Evolutionary conservation across 2,113 vertebrate species (phyloP), one percentile per base, ranked within the genome.

Genomic region (Heloderma charlesbogerti): DNA sequence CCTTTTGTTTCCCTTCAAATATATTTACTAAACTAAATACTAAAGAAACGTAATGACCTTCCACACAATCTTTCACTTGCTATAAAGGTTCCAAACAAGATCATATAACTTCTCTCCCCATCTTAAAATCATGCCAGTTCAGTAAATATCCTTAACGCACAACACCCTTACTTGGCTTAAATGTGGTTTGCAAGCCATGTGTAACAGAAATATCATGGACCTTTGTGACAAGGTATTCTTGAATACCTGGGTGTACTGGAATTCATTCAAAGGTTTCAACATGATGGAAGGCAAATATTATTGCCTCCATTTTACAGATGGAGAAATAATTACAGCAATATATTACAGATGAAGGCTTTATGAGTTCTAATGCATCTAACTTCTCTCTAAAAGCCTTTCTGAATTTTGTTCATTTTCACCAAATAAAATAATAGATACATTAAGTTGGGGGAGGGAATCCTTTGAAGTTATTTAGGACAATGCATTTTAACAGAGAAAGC

Each of bases 401-500:
- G 69, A 75, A 74, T 74, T 74, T 86, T 87, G 45, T 87, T 57
- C 48, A 74, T 87, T 72, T 8, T 51, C 34, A 74, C 69, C 69
- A 87, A n/a, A 87, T 86, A 72, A 86, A 37, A 86, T 74, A 86
- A 86, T 74, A 54, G 20, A 74, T 54, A 86, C 18, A 57, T 37
- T n/a, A 48, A 72, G 31, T 25, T 27, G 45, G 27, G 43, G 27
- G 77, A n/a, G n/a, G n/a, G n/a, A 54, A 0, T 43, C 2, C 6
- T 57, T 37, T 88, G 20, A 60, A 60, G 87, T 89, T 78, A 82
- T 78, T 0, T 87, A 34, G 92, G 69, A 79, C 25, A 91, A 89
- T 93, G 29, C 9, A 57, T n/a, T 66, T 48, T 48, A 51, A 85
- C 94, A 93, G 86, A 86, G n/a, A 31, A 86, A 91, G 86, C 83